Evolutionary conservation across 2,113 vertebrate genomes (phyloP).

Genomic region (Thunnus maccoyii): DNA sequence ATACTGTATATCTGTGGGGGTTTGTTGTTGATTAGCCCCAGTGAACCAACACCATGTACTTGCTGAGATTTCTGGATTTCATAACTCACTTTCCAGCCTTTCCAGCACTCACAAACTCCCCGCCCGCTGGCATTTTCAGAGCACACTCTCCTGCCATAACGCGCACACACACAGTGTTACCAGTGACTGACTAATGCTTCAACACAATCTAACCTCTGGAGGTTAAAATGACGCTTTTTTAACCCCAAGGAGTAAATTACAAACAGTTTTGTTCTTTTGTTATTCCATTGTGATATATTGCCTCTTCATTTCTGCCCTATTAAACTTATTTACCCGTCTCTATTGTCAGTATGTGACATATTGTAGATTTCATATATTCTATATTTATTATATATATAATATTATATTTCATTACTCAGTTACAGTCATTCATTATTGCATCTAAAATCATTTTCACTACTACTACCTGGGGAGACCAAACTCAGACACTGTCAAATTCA

Average conservation of each 20-base stretch:
- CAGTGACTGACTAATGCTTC: neutral
- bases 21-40: slow-evolving; percentile 29
- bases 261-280: neutral
- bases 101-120: neutral
- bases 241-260: neutral
- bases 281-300: neutral
- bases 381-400: too few species aligned
- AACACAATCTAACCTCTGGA: slow-evolving; percentile 1
- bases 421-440: too few species aligned
- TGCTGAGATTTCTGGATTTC: slow-evolving; percentile 40
- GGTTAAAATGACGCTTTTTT: neutral
- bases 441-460: too few species aligned
- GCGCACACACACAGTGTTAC: neutral
- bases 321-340: neutral
- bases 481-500: too few species aligned
- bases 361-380: too few species aligned
- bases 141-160: neutral
- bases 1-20: slow-evolving; percentile 6
- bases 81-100: slow-evolving; percentile 29
- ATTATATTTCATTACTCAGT: too few species aligned
- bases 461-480: too few species aligned
- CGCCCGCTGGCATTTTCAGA: slow-evolving; percentile 22
- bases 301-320: neutral
- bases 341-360: neutral
- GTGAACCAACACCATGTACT: slow-evolving; percentile 19